phyloP scores from a whole-genome alignment of 1,140 invertebrate species.

The Onthophagus taurus region DNA sequence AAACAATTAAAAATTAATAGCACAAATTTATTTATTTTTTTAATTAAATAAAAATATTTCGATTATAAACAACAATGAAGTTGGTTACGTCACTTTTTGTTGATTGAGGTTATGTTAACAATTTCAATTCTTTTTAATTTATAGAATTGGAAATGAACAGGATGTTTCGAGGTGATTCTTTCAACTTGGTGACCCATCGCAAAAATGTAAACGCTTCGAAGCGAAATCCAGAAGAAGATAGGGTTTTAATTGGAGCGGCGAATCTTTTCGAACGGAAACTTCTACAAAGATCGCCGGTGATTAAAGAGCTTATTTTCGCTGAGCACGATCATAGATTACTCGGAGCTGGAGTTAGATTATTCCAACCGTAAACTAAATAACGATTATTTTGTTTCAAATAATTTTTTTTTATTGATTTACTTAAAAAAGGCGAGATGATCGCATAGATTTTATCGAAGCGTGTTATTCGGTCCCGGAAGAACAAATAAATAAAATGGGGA shows the following conservation, averaged over 20 bases:
- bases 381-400: background rate
- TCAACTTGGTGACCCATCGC: constrained; percentile 42
- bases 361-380: constrained; percentile 24
- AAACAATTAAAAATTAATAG: no score
- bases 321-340: constrained; percentile 32
- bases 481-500: constrained; percentile 20
- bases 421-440: constrained; percentile 22
- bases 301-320: constrained; percentile 32
- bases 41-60: constrained; percentile 1
- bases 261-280: constrained; percentile 28
- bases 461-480: constrained; percentile 33
- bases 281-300: constrained; percentile 27
- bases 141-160: constrained; percentile 50
- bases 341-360: constrained; percentile 28
- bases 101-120: no score
- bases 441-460: constrained; percentile 27
- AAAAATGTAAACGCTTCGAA: constrained; percentile 23
- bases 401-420: background rate
- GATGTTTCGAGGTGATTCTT: constrained; percentile 48
- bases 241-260: constrained; percentile 27
- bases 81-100: no score
- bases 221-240: constrained; percentile 24
- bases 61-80: no score
- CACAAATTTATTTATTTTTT: constrained; percentile 2
- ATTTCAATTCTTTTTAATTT: constrained; percentile 14